Evolutionary conservation across 2,113 vertebrate species (phyloP).

Genomic region (Natator depressus): DNA sequence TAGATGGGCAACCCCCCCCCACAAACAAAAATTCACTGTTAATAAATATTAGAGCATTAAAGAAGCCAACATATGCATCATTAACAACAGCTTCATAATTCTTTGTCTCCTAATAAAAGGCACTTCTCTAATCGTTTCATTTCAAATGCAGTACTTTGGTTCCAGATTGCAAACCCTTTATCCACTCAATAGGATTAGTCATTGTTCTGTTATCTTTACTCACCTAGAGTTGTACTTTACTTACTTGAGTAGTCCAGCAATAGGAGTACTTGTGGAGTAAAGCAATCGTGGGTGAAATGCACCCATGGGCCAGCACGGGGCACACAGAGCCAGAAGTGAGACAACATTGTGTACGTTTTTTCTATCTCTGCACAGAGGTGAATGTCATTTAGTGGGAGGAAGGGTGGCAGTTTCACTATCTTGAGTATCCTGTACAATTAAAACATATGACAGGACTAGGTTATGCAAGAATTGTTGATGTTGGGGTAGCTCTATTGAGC

Average conservation of each 20-base stretch:
- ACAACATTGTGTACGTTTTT: neutral
- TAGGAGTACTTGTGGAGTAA: neutral
- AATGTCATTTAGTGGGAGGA: neutral
- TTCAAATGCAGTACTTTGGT: constrained; percentile 41
- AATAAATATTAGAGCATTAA: constrained; percentile 55
- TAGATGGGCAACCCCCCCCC: neutral
- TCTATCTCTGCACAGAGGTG: neutral
- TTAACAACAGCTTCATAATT: constrained; percentile 65
- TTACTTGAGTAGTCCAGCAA: neutral
- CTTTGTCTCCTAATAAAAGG: constrained; percentile 67
- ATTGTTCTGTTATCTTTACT: neutral
- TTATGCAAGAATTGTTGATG: neutral
- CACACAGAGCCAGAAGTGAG: rapidly evolving
- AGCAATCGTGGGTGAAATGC: neutral
- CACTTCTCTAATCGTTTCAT: constrained; percentile 25
- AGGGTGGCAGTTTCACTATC: neutral
- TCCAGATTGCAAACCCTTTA: constrained; percentile 21
- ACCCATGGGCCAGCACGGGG: neutral
- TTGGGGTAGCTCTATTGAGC: neutral
- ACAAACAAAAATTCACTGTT: constrained; percentile 25
- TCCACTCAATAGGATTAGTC: constrained; percentile 32
- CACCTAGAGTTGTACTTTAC: neutral
- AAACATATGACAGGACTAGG: neutral
- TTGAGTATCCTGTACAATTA: neutral
- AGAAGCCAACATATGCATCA: constrained; percentile 32